Conservation (phyloP, 2,888 invertebrate genomes). For the Onchidella celtica region DNA sequence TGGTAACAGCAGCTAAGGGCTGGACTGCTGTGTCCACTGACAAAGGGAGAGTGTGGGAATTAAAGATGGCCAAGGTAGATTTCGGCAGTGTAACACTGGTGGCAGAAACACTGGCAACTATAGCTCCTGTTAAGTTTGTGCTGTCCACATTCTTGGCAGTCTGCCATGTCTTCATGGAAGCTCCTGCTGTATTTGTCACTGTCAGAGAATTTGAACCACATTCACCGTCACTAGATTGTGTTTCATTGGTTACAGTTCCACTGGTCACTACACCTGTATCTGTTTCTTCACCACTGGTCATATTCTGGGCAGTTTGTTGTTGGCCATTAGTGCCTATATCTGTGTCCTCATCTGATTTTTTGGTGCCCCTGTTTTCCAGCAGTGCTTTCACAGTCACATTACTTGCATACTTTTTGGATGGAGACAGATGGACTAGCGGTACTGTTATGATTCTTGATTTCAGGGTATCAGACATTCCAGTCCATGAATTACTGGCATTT, state of each 20-base stretch:
- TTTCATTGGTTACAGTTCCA: background rate
- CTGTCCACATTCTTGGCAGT: background rate
- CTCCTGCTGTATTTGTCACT: background rate
- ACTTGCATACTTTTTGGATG: conserved; percentile 67
- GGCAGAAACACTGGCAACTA: background rate
- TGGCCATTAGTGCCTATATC: background rate
- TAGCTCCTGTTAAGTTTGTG: background rate
- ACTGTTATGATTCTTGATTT: conserved; percentile 31
- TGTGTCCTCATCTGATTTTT: conserved; percentile 21
- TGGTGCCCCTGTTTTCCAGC: conserved; percentile 68
- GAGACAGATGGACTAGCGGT: conserved; percentile 19
- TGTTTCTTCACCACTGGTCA: background rate
- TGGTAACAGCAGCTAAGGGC: conserved; percentile 65
- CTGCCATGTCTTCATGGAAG: background rate
- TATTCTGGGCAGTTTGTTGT: background rate
- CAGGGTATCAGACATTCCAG: background rate
- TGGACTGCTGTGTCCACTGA: conserved; percentile 60
- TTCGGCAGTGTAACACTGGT: background rate
- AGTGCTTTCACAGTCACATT: conserved; percentile 76
- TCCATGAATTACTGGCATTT: background rate
- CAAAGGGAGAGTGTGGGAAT: conserved; percentile 4
- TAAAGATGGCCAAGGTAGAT: background rate
- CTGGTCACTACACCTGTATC: background rate
- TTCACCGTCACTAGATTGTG: background rate
- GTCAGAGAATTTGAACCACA: too few species aligned